phyloP scores from a whole-genome alignment of 2,888 invertebrate genomes.

The Geophilus truncorum region DNA sequence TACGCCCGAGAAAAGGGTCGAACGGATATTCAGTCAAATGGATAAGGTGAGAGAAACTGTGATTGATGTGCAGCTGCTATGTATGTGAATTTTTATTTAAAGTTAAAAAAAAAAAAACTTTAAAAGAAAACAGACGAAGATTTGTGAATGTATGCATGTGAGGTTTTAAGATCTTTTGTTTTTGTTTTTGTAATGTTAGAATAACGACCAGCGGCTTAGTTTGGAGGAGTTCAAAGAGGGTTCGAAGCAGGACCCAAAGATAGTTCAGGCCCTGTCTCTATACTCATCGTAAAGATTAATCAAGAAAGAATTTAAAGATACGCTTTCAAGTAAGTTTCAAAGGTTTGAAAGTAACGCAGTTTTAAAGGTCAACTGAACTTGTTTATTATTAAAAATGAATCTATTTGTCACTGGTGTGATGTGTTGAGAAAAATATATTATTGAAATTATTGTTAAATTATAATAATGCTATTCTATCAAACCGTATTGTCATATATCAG shows the following conservation, averaged over 20 bases:
- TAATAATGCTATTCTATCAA: too few species aligned
- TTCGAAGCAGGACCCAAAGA: slow-evolving; percentile 96
- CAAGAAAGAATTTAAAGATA: background rate
- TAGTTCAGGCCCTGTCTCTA: slow-evolving; percentile 80
- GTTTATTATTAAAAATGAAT: too few species aligned
- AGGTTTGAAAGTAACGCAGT: too few species aligned
- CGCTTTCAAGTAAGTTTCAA: background rate
- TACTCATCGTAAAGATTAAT: slow-evolving; percentile 45
- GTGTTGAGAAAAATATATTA: too few species aligned
- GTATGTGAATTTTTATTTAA: background rate
- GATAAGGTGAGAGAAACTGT: slow-evolving; percentile 61
- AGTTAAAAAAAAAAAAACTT: background rate
- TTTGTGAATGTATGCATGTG: too few species aligned
- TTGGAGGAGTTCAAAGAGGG: slow-evolving; percentile 96
- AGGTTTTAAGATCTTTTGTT: too few species aligned
- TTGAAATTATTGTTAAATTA: too few species aligned
- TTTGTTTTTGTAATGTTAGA: slow-evolving; percentile 50
- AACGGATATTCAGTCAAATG: slow-evolving; percentile 98
- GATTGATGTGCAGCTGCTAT: background rate
- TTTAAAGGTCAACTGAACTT: too few species aligned
- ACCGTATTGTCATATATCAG: too few species aligned
- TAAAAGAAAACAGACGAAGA: too few species aligned
- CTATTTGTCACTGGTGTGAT: too few species aligned
- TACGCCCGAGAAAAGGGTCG: slow-evolving; percentile 76
- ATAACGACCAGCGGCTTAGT: slow-evolving; percentile 92